Conservation (phyloP, 2,888 invertebrate genomes). For the Tiliacea citrago region DNA sequence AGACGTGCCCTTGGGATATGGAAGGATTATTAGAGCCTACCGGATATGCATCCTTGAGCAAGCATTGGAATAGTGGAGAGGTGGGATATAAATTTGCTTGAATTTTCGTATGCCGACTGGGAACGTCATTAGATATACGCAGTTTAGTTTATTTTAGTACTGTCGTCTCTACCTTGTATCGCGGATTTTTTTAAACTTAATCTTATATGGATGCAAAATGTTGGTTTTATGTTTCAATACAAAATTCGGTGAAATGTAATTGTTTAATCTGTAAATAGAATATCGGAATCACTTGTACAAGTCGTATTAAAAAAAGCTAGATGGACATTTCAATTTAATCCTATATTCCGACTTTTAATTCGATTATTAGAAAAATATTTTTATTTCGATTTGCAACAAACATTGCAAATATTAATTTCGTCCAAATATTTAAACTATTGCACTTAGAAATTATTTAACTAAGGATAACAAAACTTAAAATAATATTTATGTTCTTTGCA, state of each 20-base stretch:
- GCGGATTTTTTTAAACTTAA: neutral
- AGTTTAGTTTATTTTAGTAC: no score
- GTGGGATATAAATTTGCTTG: neutral
- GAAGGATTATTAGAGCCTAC: no score
- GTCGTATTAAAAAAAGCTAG: neutral
- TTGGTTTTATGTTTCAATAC: neutral
- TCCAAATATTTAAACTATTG: constrained; percentile 24
- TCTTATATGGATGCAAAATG: neutral
- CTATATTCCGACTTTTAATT: neutral
- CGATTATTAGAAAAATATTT: neutral
- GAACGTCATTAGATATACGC: neutral
- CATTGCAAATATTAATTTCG: constrained; percentile 14
- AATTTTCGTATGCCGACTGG: neutral
- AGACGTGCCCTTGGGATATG: no score
- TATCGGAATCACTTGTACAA: neutral
- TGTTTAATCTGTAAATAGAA: neutral
- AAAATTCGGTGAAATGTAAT: neutral
- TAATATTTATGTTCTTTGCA: neutral
- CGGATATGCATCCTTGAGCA: no score
- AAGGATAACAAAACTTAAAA: neutral
- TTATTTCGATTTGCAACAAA: neutral
- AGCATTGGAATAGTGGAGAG: no score
- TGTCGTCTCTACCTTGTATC: neutral
- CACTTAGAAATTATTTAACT: neutral
- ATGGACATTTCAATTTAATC: neutral